A percentile compares a stretch with the other conserved stretches of the same genome.
Conservation (phyloP, 2,113 vertebrate species). For the Elanoides forficatus region DNA sequence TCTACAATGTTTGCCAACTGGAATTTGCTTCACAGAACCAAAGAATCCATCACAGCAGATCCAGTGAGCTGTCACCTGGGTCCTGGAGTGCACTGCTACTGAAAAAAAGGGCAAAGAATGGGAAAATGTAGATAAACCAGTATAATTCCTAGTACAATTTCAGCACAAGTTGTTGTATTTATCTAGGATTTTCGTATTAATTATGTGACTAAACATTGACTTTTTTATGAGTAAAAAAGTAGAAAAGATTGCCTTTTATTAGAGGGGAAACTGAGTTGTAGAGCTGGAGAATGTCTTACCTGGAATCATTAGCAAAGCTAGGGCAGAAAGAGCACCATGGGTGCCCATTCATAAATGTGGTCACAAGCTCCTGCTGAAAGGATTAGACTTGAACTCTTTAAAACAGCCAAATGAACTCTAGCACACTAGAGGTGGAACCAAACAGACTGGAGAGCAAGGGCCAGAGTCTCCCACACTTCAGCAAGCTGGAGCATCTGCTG, state of each 20-base stretch:
- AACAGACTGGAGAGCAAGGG: not conserved
- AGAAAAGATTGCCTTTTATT: not conserved
- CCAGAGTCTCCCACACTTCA: not conserved
- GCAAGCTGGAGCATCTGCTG: not conserved
- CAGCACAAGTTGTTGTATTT: not conserved
- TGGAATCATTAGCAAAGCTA: not conserved
- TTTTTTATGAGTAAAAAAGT: not conserved
- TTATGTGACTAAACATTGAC: not conserved
- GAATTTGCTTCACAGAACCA: not conserved
- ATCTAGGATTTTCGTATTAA: not conserved
- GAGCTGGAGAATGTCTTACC: not conserved
- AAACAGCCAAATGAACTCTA: not conserved
- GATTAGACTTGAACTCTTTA: not conserved
- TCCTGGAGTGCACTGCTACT: not conserved
- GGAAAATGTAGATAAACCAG: not conserved
- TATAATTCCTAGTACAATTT: not conserved
- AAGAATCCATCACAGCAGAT: not conserved
- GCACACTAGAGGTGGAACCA: not conserved
- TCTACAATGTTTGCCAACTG: not conserved
- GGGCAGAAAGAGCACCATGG: not conserved
- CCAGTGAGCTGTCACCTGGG: not conserved
- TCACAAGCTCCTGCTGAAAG: not conserved
- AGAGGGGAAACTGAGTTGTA: not conserved
- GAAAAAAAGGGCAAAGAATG: not conserved
- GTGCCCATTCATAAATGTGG: not conserved